A percentile compares a stretch with the other conserved stretches of the same genome.
These are phyloP conservation scores for Hippocampus comes DNA, from an alignment of 2,113 vertebrate genomes.

Conservation along the genomic window DNA sequence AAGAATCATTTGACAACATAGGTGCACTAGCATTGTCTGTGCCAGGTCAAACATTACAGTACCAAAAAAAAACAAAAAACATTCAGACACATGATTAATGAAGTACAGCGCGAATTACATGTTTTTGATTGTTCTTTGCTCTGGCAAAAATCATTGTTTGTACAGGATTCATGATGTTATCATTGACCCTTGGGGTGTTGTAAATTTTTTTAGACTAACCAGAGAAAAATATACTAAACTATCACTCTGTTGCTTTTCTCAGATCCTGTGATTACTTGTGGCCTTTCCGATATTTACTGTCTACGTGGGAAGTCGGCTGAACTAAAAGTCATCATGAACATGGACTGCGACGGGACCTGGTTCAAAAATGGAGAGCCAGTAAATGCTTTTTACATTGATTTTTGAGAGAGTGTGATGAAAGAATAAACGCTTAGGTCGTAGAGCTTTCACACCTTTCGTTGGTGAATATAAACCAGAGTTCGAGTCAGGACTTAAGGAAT, in stretches of 20 bases:
- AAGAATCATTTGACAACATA: neutral
- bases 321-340: conserved; percentile 68
- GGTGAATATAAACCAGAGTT: too few species aligned
- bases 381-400: conserved; percentile 1
- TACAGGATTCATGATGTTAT: neutral
- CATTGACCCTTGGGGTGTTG: too few species aligned
- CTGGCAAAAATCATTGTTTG: too few species aligned
- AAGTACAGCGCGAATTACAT: neutral
- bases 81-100: neutral
- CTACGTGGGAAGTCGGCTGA: conserved; percentile 62
- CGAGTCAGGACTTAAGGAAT: neutral
- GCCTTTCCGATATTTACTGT: conserved; percentile 65
- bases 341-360: conserved; percentile 69
- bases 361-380: conserved; percentile 81
- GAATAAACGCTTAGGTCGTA: neutral
- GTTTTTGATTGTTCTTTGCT: neutral
- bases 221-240: neutral
- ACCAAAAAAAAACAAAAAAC: neutral
- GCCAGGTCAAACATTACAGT: neutral
- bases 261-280: conserved; percentile 60
- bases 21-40: neutral
- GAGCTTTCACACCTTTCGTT: neutral
- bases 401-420: neutral
- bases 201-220: neutral
- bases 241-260: conserved; percentile 35